A percentile compares a stretch with the other conserved stretches of the same genome.
These are phyloP conservation scores for Episyrphus balteatus DNA, from an alignment of 1,140 invertebrate species.

Conservation along the genomic window DNA sequence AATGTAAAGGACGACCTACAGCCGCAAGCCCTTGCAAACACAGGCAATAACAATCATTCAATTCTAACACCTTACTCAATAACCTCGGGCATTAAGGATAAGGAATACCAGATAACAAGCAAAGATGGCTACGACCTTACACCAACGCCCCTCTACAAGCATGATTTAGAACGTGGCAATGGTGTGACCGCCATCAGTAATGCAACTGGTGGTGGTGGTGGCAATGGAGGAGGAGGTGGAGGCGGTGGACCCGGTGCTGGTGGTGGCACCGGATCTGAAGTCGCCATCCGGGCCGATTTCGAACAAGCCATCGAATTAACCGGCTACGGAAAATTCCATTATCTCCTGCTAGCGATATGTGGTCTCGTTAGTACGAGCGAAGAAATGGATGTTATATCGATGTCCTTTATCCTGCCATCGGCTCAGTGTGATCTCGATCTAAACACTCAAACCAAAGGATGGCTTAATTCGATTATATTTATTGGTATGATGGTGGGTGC, in stretches of 20 bases:
- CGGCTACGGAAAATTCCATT: slow-evolving; percentile 88
- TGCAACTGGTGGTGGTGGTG: slow-evolving; percentile 16
- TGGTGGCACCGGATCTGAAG: slow-evolving; percentile 25
- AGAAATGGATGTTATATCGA: slow-evolving; percentile 91
- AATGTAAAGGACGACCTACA: slow-evolving; percentile 64
- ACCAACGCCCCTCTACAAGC: slow-evolving; percentile 2
- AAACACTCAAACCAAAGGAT: slow-evolving; percentile 75
- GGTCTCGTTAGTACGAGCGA: slow-evolving; percentile 89
- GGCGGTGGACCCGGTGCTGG: slow-evolving; percentile 6
- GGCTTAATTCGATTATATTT: slow-evolving; percentile 76
- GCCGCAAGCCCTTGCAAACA: slow-evolving; percentile 40
- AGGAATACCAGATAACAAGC: slow-evolving; percentile 29
- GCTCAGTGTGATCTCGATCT: slow-evolving; percentile 85
- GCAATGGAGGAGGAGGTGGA: slow-evolving; percentile 12
- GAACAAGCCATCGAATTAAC: slow-evolving; percentile 71
- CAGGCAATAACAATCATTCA: slow-evolving; percentile 25
- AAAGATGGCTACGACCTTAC: slow-evolving; percentile 29
- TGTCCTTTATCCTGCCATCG: slow-evolving; percentile 87
- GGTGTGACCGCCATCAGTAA: slow-evolving; percentile 27
- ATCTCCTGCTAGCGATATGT: slow-evolving; percentile 74
- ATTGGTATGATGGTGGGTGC: slow-evolving; percentile 90
- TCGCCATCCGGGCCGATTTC: slow-evolving; percentile 63
- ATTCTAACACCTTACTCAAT: slow-evolving; percentile 32
- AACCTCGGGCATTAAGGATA: slow-evolving; percentile 13
- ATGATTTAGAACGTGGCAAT: slow-evolving; percentile 27